A percentile compares a stretch with the other conserved stretches of the same genome.
Evolutionary conservation across 2,888 invertebrate genomes (phyloP).

Genomic region (Nomada fucata): DNA sequence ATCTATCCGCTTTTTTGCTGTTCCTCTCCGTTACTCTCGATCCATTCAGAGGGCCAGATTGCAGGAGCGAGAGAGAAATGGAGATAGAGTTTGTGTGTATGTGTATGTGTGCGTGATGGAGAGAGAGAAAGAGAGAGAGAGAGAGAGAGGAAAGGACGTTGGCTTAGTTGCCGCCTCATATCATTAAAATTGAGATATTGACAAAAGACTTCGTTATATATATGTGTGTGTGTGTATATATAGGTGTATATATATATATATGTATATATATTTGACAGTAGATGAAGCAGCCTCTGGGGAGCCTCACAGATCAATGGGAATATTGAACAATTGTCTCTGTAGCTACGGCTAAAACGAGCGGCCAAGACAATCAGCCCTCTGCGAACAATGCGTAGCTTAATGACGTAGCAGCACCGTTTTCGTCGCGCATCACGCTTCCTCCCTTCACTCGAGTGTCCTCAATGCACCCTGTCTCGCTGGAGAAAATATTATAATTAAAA

Average conservation of each 20-base stretch:
- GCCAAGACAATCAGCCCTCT: slow-evolving; percentile 83
- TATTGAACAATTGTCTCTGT: slow-evolving; percentile 84
- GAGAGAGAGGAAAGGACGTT: slow-evolving; percentile 11
- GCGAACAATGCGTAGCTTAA: slow-evolving; percentile 84
- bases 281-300: slow-evolving; percentile 71
- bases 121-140: slow-evolving; percentile 31
- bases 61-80: slow-evolving; percentile 38
- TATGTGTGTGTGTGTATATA: slow-evolving; percentile 33
- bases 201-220: slow-evolving; percentile 76
- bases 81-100: not conserved
- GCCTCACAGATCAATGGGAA: slow-evolving; percentile 84
- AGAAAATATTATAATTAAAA: slow-evolving; percentile 64
- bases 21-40: slow-evolving; percentile 33
- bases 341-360: slow-evolving; percentile 83
- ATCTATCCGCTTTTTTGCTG: slow-evolving; percentile 54
- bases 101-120: not conserved
- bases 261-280: slow-evolving; percentile 60
- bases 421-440: slow-evolving; percentile 69
- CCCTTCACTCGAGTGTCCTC: slow-evolving; percentile 36
- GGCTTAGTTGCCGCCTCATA: slow-evolving; percentile 76
- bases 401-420: slow-evolving; percentile 81
- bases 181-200: slow-evolving; percentile 84
- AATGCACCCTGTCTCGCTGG: slow-evolving; percentile 40
- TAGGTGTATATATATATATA: slow-evolving; percentile 32
- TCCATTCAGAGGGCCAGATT: slow-evolving; percentile 18